phyloP scores from a whole-genome alignment of 1,140 invertebrate species.

The Bombus pascuorum region DNA sequence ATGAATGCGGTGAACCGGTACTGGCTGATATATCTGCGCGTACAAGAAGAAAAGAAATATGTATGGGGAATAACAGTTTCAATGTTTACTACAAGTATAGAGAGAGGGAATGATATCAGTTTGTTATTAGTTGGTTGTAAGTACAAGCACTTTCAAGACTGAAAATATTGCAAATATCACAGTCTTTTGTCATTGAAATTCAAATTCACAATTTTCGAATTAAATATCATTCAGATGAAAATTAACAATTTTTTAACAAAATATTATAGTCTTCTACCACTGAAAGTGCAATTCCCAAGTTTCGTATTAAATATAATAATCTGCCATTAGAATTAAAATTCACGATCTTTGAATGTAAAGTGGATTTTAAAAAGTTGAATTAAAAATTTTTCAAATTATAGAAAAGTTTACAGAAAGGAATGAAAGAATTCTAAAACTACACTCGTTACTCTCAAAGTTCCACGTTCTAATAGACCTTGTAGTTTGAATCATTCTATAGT shows the following conservation, averaged over 20 bases:
- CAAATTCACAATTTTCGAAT: background rate
- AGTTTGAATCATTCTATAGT: background rate
- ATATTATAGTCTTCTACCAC: too few species aligned
- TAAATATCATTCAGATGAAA: background rate
- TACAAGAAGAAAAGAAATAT: background rate
- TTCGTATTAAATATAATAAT: background rate
- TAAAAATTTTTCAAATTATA: background rate
- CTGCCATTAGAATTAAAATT: background rate
- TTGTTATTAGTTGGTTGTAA: too few species aligned
- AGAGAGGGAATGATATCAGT: slow-evolving; percentile 2
- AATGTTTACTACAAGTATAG: slow-evolving; percentile 57
- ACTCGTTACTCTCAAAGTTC: background rate
- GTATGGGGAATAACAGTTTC: slow-evolving; percentile 17
- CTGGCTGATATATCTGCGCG: background rate
- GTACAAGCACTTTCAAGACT: too few species aligned
- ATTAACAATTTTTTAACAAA: too few species aligned
- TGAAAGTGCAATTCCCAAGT: background rate
- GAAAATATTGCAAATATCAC: too few species aligned
- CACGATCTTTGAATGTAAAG: background rate
- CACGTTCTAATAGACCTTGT: background rate
- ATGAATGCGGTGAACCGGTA: slow-evolving; percentile 3
- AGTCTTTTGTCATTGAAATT: too few species aligned
- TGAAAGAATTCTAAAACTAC: background rate
- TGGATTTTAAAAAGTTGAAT: background rate
- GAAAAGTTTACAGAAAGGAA: background rate